Evolutionary conservation across 1,140 invertebrate species (phyloP).

Genomic region (Phthorimaea operculella): DNA sequence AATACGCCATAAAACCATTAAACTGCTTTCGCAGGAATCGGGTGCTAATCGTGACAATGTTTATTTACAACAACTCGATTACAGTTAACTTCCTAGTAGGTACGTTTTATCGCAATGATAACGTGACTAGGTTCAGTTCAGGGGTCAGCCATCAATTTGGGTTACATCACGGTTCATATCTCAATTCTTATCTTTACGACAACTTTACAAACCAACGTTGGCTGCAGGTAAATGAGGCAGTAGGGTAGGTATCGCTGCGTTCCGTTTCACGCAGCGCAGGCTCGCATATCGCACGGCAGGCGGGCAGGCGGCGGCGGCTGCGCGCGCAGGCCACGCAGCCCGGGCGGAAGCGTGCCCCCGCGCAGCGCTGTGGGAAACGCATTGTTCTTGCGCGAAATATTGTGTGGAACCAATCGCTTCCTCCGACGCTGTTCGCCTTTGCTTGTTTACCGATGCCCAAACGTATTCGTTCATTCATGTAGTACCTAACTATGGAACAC

Average conservation of each 20-base stretch:
- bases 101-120: too few relatives aligned
- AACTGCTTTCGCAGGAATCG: slow-evolving; percentile 1
- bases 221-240: too few relatives aligned
- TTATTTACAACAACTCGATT: neutral
- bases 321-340: too few relatives aligned
- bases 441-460: neutral
- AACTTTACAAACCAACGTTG: too few relatives aligned
- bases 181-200: too few relatives aligned
- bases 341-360: slow-evolving; percentile 22
- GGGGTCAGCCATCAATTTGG: too few relatives aligned
- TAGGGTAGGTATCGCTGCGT: too few relatives aligned
- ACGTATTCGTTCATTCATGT: neutral
- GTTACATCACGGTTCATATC: too few relatives aligned
- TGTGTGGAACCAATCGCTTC: slow-evolving; percentile 29
- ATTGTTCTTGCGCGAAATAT: slow-evolving; percentile 33
- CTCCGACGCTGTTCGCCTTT: slow-evolving; percentile 15
- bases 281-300: slow-evolving; percentile 18
- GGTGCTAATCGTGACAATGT: neutral
- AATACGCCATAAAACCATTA: neutral
- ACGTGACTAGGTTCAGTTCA: too few relatives aligned
- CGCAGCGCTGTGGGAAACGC: slow-evolving; percentile 30
- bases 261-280: neutral
- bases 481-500: neutral
- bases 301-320: neutral
- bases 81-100: neutral